phyloP scores from a whole-genome alignment of 2,888 invertebrate genomes.

The Caenorhabditis virilis region DNA sequence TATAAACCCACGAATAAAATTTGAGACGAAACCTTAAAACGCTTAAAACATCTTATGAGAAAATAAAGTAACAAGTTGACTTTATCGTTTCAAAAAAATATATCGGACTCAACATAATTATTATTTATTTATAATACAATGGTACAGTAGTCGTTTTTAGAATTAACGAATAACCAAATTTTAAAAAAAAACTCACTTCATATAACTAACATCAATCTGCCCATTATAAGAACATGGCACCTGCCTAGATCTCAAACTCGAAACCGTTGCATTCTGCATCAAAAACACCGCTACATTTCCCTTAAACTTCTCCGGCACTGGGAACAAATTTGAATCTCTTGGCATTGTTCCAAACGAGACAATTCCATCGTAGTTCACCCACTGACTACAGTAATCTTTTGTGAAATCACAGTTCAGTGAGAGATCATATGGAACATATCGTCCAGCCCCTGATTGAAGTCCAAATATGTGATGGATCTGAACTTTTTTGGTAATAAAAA shows the following conservation, averaged over 20 bases:
- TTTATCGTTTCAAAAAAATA: too few relatives aligned
- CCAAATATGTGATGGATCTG: conserved; percentile 49
- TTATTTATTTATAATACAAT: too few relatives aligned
- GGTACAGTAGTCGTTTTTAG: too few relatives aligned
- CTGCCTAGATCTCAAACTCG: conserved; percentile 41
- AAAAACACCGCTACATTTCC: conserved; percentile 52
- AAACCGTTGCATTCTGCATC: conserved; percentile 33
- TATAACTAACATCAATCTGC: conserved; percentile 40
- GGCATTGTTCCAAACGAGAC: conserved; percentile 54
- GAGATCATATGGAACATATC: conserved; percentile 42
- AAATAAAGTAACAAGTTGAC: too few relatives aligned
- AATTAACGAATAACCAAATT: background rate
- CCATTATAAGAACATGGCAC: conserved; percentile 50
- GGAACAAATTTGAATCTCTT: conserved; percentile 42
- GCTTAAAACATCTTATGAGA: too few relatives aligned
- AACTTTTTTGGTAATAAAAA: background rate
- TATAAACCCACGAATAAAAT: too few relatives aligned
- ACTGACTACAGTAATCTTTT: conserved; percentile 64
- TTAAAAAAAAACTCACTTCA: conserved; percentile 29
- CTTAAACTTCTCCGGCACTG: conserved; percentile 40
- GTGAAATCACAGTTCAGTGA: conserved; percentile 62
- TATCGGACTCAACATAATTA: too few relatives aligned
- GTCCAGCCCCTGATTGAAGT: conserved; percentile 50
- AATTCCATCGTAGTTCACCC: conserved; percentile 57
- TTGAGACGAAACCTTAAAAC: too few relatives aligned